Evolutionary conservation across 2,113 vertebrate species (phyloP), one percentile per base, ranked within the genome.

Genomic region (Odontophorus gujanensis): DNA sequence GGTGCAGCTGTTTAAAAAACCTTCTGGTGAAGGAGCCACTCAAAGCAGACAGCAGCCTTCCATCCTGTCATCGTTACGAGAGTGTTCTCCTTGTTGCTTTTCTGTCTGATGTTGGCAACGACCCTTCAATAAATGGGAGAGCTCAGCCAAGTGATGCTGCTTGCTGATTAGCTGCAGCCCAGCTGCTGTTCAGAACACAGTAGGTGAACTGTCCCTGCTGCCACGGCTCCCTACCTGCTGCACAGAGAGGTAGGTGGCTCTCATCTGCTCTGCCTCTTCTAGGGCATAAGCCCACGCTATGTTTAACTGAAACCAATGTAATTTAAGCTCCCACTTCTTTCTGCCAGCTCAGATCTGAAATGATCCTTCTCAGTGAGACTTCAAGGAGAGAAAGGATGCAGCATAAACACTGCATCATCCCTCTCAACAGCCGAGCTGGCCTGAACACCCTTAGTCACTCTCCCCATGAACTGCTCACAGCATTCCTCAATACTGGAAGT

Each of bases 11-110:
- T 63, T 87, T 89, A 80, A 40, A 40, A 63, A 85, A 57, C 47
- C 75, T 45, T 72, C 51, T 47, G 62, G 0, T 59, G 78, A 89
- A 94, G 89, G 79, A 95, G 76, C 72, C 43, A 83, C 94, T 92
- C 68, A 71, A 93, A 94, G 89, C 65, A 94, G 93, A 92, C 81
- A 76, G 77, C 69, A 73, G 78, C 69, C 78, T 85, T 59, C 79
- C 57, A 83, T 1, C 55, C 72, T 53, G n/a, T 48, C 55, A 69
- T 3, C 17, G 0, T 36, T 34, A 45, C 17, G 34, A 89, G 36
- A 42, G 59, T 42, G 66, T 20, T 77, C 30, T 59, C 80, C 79
- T 61, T n/a, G 24, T 38, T 59, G 72, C 73, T 91, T 81, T 86
- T 87, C 55, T 75, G 63, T 34, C 68, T 67, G 12, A 63, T n/a